phyloP scores from a whole-genome alignment of 2,113 vertebrate genomes.

The Chionis minor region DNA sequence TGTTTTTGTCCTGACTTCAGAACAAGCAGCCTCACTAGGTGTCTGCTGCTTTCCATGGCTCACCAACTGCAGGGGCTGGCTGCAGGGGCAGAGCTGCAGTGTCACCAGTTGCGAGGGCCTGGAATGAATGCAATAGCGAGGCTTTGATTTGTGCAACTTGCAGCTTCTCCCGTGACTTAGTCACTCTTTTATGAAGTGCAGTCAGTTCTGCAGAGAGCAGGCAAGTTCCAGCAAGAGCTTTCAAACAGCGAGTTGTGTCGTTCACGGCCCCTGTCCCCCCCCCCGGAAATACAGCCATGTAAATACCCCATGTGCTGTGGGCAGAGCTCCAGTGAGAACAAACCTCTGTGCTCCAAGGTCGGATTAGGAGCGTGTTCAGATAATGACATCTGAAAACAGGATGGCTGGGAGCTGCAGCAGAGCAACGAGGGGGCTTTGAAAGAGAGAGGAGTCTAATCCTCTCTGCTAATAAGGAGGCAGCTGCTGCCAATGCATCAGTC shows the following conservation, averaged over 20 bases:
- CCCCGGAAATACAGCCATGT: constrained; percentile 23
- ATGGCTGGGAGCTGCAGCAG: constrained; percentile 23
- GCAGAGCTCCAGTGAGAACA: constrained; percentile 41
- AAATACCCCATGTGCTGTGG: constrained; percentile 43
- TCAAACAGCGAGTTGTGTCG: neutral
- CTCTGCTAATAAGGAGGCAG: neutral
- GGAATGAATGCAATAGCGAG: neutral
- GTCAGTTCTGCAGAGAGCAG: constrained; percentile 40
- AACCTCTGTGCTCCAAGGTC: neutral
- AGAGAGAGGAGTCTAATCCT: constrained; percentile 36
- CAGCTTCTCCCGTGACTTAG: constrained; percentile 59
- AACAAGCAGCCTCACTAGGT: neutral
- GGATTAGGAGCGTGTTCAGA: constrained; percentile 1
- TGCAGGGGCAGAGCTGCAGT: neutral
- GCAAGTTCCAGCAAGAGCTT: constrained; percentile 64
- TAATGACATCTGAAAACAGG: constrained; percentile 37
- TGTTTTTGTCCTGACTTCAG: neutral
- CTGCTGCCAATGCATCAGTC: neutral
- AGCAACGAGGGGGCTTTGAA: constrained; percentile 27
- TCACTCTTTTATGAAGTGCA: constrained; percentile 51
- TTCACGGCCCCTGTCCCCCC: neutral
- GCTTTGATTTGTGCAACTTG: constrained; percentile 53
- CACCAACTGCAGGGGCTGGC: neutral
- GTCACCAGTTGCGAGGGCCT: neutral
- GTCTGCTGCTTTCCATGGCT: neutral